A percentile compares a stretch with the other conserved stretches of the same genome.
These are phyloP conservation scores for Hemibagrus wyckioides DNA, from an alignment of 2,113 vertebrate genomes.

Conservation along the genomic window DNA sequence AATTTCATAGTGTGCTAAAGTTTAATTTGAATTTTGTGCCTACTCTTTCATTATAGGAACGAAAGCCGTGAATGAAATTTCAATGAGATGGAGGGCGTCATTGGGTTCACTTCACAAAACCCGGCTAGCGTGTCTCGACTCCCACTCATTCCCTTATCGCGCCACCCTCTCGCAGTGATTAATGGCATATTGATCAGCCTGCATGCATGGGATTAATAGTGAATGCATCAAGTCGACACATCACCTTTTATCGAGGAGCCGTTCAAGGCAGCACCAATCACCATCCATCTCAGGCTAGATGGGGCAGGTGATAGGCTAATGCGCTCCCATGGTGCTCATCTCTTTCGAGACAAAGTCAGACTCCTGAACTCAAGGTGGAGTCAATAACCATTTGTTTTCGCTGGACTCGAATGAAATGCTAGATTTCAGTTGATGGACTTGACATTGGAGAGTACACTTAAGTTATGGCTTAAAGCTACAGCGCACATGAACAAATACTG, in stretches of 20 bases:
- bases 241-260: slow-evolving; percentile 40
- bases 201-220: slow-evolving; percentile 46
- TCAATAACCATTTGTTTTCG: slow-evolving; percentile 39
- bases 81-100: neutral
- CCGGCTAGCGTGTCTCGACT: slow-evolving; percentile 21
- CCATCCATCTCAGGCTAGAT: slow-evolving; percentile 44
- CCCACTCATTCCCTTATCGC: slow-evolving; percentile 37
- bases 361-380: slow-evolving; percentile 16
- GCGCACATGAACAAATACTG: neutral
- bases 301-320: slow-evolving; percentile 43
- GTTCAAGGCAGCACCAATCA: slow-evolving; percentile 36
- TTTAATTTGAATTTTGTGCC: neutral
- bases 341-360: slow-evolving; percentile 23
- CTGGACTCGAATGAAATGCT: slow-evolving; percentile 1
- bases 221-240: slow-evolving; percentile 44
- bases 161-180: slow-evolving; percentile 43
- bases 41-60: neutral
- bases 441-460: neutral
- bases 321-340: slow-evolving; percentile 22
- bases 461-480: too few species aligned
- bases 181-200: slow-evolving; percentile 53
- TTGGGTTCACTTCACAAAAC: slow-evolving; percentile 9
- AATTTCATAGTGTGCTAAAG: neutral
- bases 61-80: slow-evolving; percentile 10
- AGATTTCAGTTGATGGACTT: neutral